phyloP scores from a whole-genome alignment of 2,888 invertebrate species.

The Conistra vaccinii region DNA sequence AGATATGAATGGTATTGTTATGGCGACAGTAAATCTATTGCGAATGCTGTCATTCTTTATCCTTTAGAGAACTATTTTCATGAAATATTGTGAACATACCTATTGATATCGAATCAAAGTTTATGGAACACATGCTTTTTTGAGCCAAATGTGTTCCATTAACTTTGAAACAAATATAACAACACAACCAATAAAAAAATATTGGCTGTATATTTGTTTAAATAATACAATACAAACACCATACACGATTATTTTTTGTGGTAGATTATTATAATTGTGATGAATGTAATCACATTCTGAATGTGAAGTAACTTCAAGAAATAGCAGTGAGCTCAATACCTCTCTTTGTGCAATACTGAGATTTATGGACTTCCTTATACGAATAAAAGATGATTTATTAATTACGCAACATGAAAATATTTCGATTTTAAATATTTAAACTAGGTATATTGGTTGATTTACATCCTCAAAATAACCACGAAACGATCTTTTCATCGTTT shows the following conservation, averaged over 20 bases:
- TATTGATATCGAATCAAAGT: conserved; percentile 1
- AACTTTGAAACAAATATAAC: too few species aligned
- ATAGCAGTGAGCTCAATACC: conserved; percentile 17
- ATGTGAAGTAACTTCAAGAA: conserved; percentile 41
- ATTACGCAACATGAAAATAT: conserved; percentile 19
- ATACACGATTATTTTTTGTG: background rate
- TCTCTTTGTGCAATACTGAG: conserved; percentile 37
- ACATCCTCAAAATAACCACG: background rate
- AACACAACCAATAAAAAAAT: too few species aligned
- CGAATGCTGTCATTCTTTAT: background rate
- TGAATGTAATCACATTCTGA: conserved; percentile 9
- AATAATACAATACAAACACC: background rate
- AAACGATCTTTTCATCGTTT: background rate
- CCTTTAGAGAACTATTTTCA: background rate
- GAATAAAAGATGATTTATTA: conserved; percentile 45
- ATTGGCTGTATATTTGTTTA: background rate
- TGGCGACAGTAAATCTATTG: background rate
- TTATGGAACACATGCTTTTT: background rate
- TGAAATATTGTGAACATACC: background rate
- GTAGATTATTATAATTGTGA: background rate
- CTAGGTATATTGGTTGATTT: background rate
- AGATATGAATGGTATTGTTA: conserved; percentile 5
- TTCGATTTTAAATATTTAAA: background rate
- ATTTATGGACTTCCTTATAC: conserved; percentile 40
- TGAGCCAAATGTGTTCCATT: background rate